phyloP scores from a whole-genome alignment of 2,888 invertebrate species.

The Hydrotaea cyrtoneurina region DNA sequence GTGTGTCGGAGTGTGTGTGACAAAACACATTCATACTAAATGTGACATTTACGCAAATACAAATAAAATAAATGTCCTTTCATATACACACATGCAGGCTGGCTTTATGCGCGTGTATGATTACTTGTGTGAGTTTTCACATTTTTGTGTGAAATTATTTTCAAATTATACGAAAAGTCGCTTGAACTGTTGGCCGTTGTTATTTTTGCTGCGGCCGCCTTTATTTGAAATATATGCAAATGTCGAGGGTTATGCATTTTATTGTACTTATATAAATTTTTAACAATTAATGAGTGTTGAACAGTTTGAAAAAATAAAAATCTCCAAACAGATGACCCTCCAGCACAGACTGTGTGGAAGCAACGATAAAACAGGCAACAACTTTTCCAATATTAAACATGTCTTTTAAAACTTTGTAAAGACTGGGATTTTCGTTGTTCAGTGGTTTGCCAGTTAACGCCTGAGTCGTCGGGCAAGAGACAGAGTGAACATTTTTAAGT shows the following conservation, averaged over 20 bases:
- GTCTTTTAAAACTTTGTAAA: too few relatives aligned
- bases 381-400: too few relatives aligned
- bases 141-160: conserved; percentile 16
- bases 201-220: background rate
- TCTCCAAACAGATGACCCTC: too few relatives aligned
- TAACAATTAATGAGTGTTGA: background rate
- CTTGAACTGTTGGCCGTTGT: background rate
- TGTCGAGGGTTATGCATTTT: background rate
- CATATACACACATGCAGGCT: background rate
- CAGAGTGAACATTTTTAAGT: too few relatives aligned
- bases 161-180: conserved; percentile 5
- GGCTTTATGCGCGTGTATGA: background rate
- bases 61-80: background rate
- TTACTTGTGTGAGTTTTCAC: background rate
- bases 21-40: background rate
- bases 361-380: too few relatives aligned
- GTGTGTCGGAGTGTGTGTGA: background rate
- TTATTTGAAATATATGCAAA: background rate
- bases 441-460: too few relatives aligned
- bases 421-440: too few relatives aligned
- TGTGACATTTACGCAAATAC: background rate
- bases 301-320: background rate
- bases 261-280: background rate
- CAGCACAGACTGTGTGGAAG: too few relatives aligned
- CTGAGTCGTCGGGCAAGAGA: too few relatives aligned